phyloP scores from a whole-genome alignment of 2,797 vertebrate species.

The Botia almorhae region DNA sequence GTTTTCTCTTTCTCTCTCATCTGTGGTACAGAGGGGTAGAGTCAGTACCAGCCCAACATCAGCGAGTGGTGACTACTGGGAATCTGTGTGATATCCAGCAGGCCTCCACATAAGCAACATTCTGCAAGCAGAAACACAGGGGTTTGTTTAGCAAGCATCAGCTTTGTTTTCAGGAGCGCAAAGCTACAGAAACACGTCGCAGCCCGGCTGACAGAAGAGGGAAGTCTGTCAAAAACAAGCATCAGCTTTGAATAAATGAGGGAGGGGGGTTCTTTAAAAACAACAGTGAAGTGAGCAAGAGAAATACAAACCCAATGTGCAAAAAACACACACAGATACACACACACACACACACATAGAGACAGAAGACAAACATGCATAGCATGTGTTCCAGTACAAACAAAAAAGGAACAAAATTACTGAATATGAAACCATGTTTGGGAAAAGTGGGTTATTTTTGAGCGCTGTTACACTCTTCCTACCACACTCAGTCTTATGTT shows the following conservation, averaged over 20 bases:
- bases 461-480: slow-evolving; percentile 43
- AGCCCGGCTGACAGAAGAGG: slow-evolving; percentile 58
- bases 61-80: slow-evolving; percentile 44
- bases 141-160: slow-evolving; percentile 50
- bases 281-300: slow-evolving; percentile 55
- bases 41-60: slow-evolving; percentile 41
- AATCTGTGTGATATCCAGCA: slow-evolving; percentile 49
- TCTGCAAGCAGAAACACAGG: slow-evolving; percentile 23
- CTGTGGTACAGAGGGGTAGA: slow-evolving; percentile 40
- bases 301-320: slow-evolving; percentile 51
- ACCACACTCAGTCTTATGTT: slow-evolving; percentile 48
- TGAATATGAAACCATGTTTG: slow-evolving; percentile 51
- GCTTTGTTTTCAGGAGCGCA: slow-evolving; percentile 52
- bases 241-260: slow-evolving; percentile 60
- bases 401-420: slow-evolving; percentile 51
- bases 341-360: slow-evolving; percentile 24
- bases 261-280: slow-evolving; percentile 50
- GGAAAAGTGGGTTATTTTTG: slow-evolving; percentile 56
- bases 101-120: slow-evolving; percentile 10
- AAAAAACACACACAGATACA: slow-evolving; percentile 2
- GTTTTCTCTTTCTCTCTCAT: slow-evolving; percentile 25
- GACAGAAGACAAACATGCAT: slow-evolving; percentile 40
- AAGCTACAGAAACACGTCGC: slow-evolving; percentile 30
- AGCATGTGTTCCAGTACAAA: slow-evolving; percentile 44
- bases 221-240: slow-evolving; percentile 63